A percentile compares a stretch with the other conserved stretches of the same genome.
Conservation (phyloP, 1,140 invertebrate genomes). For the Pectinophora gossypiella region DNA sequence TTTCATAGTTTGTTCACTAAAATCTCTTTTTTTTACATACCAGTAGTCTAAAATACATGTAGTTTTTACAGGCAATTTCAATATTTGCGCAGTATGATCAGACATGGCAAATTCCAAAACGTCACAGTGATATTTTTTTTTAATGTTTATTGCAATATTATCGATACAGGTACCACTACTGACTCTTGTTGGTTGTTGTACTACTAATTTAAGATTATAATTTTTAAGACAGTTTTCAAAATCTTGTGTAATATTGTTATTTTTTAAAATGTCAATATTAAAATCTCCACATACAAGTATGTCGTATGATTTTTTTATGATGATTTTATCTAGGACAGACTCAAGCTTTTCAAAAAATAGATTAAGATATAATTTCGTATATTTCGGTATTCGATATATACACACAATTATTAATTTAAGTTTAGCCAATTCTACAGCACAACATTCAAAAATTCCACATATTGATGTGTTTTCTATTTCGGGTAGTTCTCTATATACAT, state of each 20-base stretch:
- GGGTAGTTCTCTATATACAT: conserved; percentile 1
- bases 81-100: conserved; percentile 7
- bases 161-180: conserved; percentile 7
- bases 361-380: background rate
- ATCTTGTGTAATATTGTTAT: background rate
- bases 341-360: conserved; percentile 5
- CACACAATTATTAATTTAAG: conserved; percentile 5
- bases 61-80: conserved; percentile 3
- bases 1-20: background rate
- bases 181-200: conserved; percentile 5
- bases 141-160: conserved; percentile 4
- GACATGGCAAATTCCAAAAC: conserved; percentile 1
- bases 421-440: conserved; percentile 2
- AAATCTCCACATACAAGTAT: conserved; percentile 9
- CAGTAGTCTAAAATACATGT: background rate
- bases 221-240: conserved; percentile 3
- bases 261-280: conserved; percentile 7
- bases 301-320: background rate
- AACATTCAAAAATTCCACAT: conserved; percentile 5
- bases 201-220: conserved; percentile 4
- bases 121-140: background rate
- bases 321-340: background rate
- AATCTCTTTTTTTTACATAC: conserved; percentile 6
- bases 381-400: conserved; percentile 7
- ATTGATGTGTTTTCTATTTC: conserved; percentile 3